A percentile compares a stretch with the other conserved stretches of the same genome.
Evolutionary conservation across 1,140 invertebrate species (phyloP).

Genomic region (Dryas iulia): DNA sequence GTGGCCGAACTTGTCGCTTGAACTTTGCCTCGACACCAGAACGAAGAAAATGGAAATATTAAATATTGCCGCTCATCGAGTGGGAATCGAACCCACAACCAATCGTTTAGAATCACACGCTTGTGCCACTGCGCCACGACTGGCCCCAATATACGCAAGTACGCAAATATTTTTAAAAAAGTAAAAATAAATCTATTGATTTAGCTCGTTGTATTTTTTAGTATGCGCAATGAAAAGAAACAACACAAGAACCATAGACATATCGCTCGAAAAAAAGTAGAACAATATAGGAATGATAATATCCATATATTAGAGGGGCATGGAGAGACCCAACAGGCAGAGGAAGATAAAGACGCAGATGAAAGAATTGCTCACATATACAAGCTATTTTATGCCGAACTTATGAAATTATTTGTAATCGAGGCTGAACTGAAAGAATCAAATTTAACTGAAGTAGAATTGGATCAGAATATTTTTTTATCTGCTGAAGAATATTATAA

Average conservation of each 20-base stretch:
- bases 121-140: no score
- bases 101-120: no score
- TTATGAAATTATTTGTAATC: conserved; percentile 60
- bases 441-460: conserved; percentile 56
- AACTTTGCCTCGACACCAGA: no score
- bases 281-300: conserved; percentile 15
- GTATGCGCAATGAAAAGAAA: conserved; percentile 55
- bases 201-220: conserved; percentile 25
- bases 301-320: not conserved
- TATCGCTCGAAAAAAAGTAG: conserved; percentile 12
- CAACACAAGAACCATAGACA: conserved; percentile 36
- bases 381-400: conserved; percentile 57
- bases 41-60: no score
- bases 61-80: no score
- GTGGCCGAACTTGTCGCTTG: no score
- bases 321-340: conserved; percentile 6
- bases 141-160: no score
- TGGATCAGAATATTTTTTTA: conserved; percentile 69
- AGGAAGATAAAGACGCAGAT: conserved; percentile 35
- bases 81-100: no score
- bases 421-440: conserved; percentile 44
- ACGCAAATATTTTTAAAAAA: no score
- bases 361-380: conserved; percentile 50
- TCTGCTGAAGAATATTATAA: conserved; percentile 75
- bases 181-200: not conserved